These are phyloP conservation scores for Leptopilina clavipes DNA, from an alignment of 1,140 invertebrate genomes.

Conservation along the genomic window DNA sequence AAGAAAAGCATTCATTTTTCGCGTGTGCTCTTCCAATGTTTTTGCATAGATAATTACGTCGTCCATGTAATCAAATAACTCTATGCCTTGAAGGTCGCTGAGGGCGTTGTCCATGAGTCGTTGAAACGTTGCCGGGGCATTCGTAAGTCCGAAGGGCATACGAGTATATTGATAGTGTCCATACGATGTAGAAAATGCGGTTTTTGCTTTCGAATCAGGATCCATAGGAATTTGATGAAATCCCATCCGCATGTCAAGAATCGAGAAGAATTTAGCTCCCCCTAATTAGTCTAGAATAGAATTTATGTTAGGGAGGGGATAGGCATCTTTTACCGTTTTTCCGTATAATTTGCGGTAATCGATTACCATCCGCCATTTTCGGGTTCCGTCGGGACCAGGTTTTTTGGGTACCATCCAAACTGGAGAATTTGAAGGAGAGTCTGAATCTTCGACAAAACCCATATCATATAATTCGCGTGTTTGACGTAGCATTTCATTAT, in stretches of 20 bases:
- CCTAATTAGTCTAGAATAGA: slow-evolving; percentile 65
- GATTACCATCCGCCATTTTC: slow-evolving; percentile 37
- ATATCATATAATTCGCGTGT: slow-evolving; percentile 46
- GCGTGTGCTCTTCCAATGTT: slow-evolving; percentile 31
- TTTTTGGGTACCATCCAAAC: slow-evolving; percentile 53
- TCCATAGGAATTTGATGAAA: too few species aligned
- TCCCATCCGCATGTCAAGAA: too few species aligned
- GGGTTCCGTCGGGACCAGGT: slow-evolving; percentile 30
- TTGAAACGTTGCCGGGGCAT: slow-evolving; percentile 27
- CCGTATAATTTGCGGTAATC: slow-evolving; percentile 67
- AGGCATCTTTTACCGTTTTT: slow-evolving; percentile 69
- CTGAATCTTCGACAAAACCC: slow-evolving; percentile 55
- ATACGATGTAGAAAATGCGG: too few species aligned
- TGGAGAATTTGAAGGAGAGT: slow-evolving; percentile 43
- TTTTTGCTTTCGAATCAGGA: too few species aligned
- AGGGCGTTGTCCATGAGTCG: slow-evolving; percentile 21
- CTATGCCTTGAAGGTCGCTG: slow-evolving; percentile 22
- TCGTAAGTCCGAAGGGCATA: background rate
- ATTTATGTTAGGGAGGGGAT: slow-evolving; percentile 75
- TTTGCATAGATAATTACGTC: slow-evolving; percentile 41
- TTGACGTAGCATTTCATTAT: too few species aligned
- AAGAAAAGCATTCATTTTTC: too few species aligned
- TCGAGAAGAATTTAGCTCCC: slow-evolving; percentile 48
- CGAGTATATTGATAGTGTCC: too few species aligned
- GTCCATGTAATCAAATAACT: slow-evolving; percentile 45